These are phyloP conservation scores for Eupelmus urozonus DNA, from an alignment of 2,888 invertebrate species.

Conservation along the genomic window DNA sequence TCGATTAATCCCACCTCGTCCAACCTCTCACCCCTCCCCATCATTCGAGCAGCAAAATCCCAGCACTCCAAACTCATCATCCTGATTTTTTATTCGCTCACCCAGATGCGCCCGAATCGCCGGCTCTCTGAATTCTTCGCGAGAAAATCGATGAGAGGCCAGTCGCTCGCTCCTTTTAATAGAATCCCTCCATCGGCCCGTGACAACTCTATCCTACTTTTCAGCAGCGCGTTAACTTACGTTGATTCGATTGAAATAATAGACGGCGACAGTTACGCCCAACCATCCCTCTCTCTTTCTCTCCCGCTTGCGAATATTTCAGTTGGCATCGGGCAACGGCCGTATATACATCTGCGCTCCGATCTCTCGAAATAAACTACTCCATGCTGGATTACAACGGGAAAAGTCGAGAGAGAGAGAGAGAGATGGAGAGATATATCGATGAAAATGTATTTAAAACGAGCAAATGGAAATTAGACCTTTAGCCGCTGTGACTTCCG, in stretches of 20 bases:
- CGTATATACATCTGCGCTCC: no score
- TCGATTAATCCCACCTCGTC: no score
- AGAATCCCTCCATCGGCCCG: not conserved
- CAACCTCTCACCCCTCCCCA: no score
- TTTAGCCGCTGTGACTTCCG: slow-evolving; percentile 24
- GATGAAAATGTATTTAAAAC: slow-evolving; percentile 49
- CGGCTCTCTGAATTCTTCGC: no score
- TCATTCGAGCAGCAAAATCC: no score
- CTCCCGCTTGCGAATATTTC: not conserved
- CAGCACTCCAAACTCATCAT: not conserved
- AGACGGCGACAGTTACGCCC: slow-evolving; percentile 19
- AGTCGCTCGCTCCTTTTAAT: slow-evolving; percentile 44
- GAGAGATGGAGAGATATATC: not conserved
- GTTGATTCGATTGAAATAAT: slow-evolving; percentile 32
- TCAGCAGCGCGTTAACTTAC: slow-evolving; percentile 23
- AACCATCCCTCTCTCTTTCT: not conserved
- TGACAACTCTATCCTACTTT: slow-evolving; percentile 42
- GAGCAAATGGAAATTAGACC: slow-evolving; percentile 40
- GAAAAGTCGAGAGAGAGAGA: not conserved
- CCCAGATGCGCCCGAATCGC: no score
- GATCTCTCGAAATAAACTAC: slow-evolving; percentile 34
- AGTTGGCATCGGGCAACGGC: not conserved
- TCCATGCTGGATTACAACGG: slow-evolving; percentile 8
- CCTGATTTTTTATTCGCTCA: no score
- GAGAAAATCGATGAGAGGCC: no score